phyloP scores from a whole-genome alignment of 1,140 invertebrate genomes.

The Contarinia nasturtii region DNA sequence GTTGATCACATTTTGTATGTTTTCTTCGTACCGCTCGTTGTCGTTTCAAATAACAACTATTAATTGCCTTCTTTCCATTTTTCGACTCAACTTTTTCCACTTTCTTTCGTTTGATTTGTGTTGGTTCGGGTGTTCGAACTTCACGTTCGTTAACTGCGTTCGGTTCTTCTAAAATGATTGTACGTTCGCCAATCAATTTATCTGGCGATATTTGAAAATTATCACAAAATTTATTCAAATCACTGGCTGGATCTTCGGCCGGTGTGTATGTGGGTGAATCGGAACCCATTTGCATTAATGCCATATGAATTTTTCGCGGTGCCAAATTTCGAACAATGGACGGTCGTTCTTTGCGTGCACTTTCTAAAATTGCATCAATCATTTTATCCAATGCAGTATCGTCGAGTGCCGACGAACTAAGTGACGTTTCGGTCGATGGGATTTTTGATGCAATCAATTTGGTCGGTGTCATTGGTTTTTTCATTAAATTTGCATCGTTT shows the following conservation, averaged over 20 bases:
- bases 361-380: conserved; percentile 22
- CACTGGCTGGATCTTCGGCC: conserved; percentile 20
- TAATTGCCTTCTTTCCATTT: background rate
- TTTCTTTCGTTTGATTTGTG: background rate
- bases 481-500: no score
- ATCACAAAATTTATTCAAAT: conserved; percentile 17
- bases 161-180: background rate
- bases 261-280: conserved; percentile 18
- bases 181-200: background rate
- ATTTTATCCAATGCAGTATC: conserved; percentile 20
- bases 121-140: conserved; percentile 10
- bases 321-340: conserved; percentile 15
- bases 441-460: background rate
- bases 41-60: conserved; percentile 13
- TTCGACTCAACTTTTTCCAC: background rate
- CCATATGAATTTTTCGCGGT: background rate
- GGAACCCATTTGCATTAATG: background rate
- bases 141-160: conserved; percentile 12
- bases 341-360: conserved; percentile 14
- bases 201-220: conserved; percentile 1
- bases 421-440: no score
- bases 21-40: conserved; percentile 21
- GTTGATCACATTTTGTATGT: background rate
- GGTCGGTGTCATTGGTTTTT: no score
- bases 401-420: conserved; percentile 18